Conservation (phyloP, 1,140 invertebrate species). For the Ectropis grisescens region DNA sequence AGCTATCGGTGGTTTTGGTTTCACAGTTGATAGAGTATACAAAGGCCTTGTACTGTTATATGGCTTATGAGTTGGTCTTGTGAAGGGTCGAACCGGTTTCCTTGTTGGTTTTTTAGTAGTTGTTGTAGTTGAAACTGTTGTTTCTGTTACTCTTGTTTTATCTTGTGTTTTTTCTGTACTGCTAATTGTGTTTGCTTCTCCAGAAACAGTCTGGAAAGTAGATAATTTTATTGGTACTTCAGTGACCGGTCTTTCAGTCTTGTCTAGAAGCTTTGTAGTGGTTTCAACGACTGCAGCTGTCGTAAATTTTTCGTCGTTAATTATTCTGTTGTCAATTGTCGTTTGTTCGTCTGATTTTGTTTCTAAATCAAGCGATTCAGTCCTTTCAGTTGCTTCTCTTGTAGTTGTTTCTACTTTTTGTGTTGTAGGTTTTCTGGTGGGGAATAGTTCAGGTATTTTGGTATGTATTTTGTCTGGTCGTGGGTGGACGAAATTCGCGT, state of each 20-base stretch:
- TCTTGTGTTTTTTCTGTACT: conserved; percentile 19
- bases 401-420: conserved; percentile 22
- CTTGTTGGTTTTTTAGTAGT: conserved; percentile 30
- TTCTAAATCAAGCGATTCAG: conserved; percentile 28
- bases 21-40: conserved; percentile 27
- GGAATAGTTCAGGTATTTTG: conserved; percentile 19
- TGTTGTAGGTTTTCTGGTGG: conserved; percentile 25
- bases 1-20: conserved; percentile 53
- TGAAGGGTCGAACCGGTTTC: conserved; percentile 40
- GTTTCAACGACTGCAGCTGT: conserved; percentile 21
- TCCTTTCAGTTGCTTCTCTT: conserved; percentile 21
- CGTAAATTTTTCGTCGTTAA: conserved; percentile 32
- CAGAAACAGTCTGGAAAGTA: conserved; percentile 69
- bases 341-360: conserved; percentile 34
- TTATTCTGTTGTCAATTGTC: conserved; percentile 34
- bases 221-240: conserved; percentile 61
- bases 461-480: conserved; percentile 39
- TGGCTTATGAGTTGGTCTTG: conserved; percentile 41
- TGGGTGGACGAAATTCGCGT: conserved; percentile 58
- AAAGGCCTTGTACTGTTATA: conserved; percentile 38
- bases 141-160: conserved; percentile 14
- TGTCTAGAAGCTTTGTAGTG: conserved; percentile 17
- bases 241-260: conserved; percentile 21
- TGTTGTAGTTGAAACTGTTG: conserved; percentile 9
- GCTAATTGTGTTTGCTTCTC: conserved; percentile 30